Conservation (phyloP, 2,113 vertebrate genomes). For the Calypte anna region DNA sequence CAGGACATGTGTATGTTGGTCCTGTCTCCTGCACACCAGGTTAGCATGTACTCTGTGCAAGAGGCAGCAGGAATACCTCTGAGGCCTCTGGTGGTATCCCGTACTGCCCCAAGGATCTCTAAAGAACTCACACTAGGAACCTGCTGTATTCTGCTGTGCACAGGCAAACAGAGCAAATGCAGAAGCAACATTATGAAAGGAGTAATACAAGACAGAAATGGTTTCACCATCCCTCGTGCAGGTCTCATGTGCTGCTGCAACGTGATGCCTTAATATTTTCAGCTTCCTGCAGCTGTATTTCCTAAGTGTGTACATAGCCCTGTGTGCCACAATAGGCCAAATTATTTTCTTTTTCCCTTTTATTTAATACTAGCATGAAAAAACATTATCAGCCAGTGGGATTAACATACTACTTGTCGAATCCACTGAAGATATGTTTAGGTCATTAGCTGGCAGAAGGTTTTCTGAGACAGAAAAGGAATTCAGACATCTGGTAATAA, state of each 20-base stretch:
- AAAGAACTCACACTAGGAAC: background rate
- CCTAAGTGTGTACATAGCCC: background rate
- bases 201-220: background rate
- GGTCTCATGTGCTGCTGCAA: background rate
- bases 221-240: background rate
- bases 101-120: background rate
- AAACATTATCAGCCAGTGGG: background rate
- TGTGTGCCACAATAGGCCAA: background rate
- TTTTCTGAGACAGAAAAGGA: background rate
- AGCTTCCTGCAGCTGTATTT: background rate
- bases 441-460: background rate
- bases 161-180: background rate
- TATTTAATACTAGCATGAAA: background rate
- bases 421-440: constrained; percentile 8
- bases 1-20: background rate
- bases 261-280: constrained; percentile 5
- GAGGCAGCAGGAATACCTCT: background rate
- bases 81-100: background rate
- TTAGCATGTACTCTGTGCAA: rapidly evolving
- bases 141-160: background rate
- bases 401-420: constrained; percentile 19
- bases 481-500: constrained; percentile 1
- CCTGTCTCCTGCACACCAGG: background rate
- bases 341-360: background rate
- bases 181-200: background rate